Conservation (phyloP, 1,140 invertebrate species). For the Temnothorax longispinosus region DNA sequence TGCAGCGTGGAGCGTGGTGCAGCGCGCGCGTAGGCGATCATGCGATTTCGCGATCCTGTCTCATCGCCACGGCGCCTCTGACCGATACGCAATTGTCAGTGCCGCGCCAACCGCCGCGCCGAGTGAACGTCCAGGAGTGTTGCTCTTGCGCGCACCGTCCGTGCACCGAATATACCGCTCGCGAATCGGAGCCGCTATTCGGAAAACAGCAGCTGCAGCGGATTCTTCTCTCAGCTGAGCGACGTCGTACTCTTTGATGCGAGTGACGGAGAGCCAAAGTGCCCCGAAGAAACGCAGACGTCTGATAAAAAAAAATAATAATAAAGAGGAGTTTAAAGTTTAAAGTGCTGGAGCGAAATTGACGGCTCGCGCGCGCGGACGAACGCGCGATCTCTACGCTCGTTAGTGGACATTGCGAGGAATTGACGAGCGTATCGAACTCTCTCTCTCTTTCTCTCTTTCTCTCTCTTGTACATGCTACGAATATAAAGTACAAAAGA, state of each 20-base stretch:
- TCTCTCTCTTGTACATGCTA: not conserved
- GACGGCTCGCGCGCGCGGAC: not conserved
- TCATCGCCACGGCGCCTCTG: constrained; percentile 66
- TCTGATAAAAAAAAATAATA: not conserved
- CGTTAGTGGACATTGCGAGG: not conserved
- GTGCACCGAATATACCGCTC: not conserved
- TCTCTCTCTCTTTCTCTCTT: too few relatives aligned
- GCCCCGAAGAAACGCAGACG: not conserved
- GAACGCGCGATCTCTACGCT: not conserved
- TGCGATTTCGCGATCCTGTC: constrained; percentile 67
- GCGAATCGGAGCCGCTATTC: not conserved
- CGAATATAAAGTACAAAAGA: not conserved
- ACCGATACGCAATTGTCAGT: constrained; percentile 71
- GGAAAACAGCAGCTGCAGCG: not conserved
- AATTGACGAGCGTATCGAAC: not conserved
- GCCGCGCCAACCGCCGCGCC: constrained; percentile 69
- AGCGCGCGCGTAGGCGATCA: constrained; percentile 63
- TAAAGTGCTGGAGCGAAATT: not conserved
- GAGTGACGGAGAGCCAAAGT: not conserved
- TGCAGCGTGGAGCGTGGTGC: not conserved
- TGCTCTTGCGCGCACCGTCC: too few relatives aligned
- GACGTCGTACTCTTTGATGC: not conserved
- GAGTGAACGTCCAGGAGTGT: not conserved
- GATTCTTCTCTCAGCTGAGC: not conserved
- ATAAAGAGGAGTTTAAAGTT: too few relatives aligned